Base-by-base conservation (phyloP, 2,888 invertebrate species). In the Limnephilus marmoratus region DNA sequence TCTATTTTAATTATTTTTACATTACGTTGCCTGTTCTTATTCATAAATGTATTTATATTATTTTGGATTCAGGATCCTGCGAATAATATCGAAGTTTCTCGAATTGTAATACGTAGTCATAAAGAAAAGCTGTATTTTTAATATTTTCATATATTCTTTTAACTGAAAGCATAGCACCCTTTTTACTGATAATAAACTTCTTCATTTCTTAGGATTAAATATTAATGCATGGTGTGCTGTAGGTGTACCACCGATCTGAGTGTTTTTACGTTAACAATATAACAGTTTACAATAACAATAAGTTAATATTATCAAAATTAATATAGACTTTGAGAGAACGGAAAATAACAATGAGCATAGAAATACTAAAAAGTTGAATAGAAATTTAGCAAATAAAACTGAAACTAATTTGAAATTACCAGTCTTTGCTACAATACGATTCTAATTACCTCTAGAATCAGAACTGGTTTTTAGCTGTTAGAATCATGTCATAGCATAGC, bases 51-150 rank as follows among this genome's bases (percentile, higher is more conserved):
- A 83, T 83, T 83, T 34, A 31, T 34, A 82, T 68, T 31, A 83
- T 29, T 41, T 86, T 86, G 86, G 86, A 86, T 86, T 86, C 86
- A 86, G 86, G 86, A 86, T 86, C 37, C 86, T 86, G 24, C 24
- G 68, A 68, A 68, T 68, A 68, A 68, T 68, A 24, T 68, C n/a
- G 24, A 68, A 68, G 9, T 83, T 34, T 83, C 31, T 83, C 15
- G 29, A 34, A 83, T 34, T 15, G 31, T 34, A 83, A 34, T 34
- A 82, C 11, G 82, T 31, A 83, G 37, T 83, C 31, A 83, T 83
- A 15, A 34, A 31, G 83, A 31, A 83, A 24, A 34, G 12, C 24
- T 83, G 31, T 83, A 31, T 83, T 83, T 83, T 37, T 24, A 83
- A 31, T 83, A 83, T 83, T 83, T 34, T 83, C 83, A 37, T 34